phyloP scores from a whole-genome alignment of 2,113 vertebrate genomes.

The Clupea harengus region DNA sequence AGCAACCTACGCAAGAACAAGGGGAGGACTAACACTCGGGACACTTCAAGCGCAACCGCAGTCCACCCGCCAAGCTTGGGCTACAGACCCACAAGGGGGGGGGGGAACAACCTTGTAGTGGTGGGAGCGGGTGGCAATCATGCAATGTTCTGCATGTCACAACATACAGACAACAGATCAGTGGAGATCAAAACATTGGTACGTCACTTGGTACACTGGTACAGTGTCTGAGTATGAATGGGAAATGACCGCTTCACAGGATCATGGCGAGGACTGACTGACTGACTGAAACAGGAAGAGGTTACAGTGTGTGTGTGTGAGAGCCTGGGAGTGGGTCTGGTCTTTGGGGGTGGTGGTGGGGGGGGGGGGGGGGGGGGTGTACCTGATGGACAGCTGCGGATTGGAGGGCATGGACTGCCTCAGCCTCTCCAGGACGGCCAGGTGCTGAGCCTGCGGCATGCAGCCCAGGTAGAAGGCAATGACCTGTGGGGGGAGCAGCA shows the following conservation, averaged over 20 bases:
- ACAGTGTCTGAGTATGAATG: too few relatives aligned
- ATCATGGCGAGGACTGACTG: too few relatives aligned
- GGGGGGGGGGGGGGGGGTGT: conserved; percentile 33
- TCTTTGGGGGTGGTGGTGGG: background rate
- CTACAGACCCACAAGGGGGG: too few relatives aligned
- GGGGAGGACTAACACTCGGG: background rate
- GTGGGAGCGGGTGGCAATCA: too few relatives aligned
- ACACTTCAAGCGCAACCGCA: background rate
- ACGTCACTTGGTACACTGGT: too few relatives aligned
- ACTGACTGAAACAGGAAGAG: background rate
- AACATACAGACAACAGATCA: background rate
- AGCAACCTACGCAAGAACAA: conserved; percentile 82
- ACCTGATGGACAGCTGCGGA: conserved; percentile 90
- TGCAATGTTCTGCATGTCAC: too few relatives aligned
- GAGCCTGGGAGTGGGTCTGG: too few relatives aligned
- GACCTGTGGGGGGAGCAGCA: conserved; percentile 71
- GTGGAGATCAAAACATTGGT: background rate
- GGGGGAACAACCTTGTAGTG: too few relatives aligned
- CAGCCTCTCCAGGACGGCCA: conserved; percentile 87
- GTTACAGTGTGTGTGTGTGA: background rate
- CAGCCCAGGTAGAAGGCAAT: conserved; percentile 87
- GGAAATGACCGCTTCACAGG: too few relatives aligned
- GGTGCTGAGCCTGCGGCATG: conserved; percentile 85
- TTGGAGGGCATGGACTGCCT: conserved; percentile 87
- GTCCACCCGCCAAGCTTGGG: too few relatives aligned